Conservation (phyloP, 2,113 vertebrate species). For the Heterochromis multidens region DNA sequence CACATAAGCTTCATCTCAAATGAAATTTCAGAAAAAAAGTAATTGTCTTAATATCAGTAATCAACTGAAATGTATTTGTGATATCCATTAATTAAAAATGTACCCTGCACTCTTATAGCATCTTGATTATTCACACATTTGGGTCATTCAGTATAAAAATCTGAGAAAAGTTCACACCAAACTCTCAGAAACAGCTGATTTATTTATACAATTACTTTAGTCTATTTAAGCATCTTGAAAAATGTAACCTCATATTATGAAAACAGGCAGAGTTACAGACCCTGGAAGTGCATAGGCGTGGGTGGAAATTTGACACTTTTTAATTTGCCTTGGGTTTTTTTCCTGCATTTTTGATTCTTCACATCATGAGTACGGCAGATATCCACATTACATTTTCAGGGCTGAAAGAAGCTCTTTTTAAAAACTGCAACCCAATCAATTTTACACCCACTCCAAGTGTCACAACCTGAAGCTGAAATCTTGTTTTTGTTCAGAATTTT, state of each 20-base stretch:
- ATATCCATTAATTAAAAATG: no score
- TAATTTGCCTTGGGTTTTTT: neutral
- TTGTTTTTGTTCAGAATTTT: neutral
- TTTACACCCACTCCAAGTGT: neutral
- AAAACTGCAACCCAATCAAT: neutral
- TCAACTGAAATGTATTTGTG: no score
- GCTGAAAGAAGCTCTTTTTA: neutral
- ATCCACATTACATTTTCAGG: no score
- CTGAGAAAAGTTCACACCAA: no score
- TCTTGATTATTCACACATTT: no score
- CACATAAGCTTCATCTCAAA: no score
- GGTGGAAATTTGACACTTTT: accelerated
- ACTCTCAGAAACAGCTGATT: no score
- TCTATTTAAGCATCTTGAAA: neutral
- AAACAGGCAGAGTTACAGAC: neutral
- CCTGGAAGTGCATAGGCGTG: neutral
- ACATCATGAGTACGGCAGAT: neutral
- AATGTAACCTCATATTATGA: accelerated
- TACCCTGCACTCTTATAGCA: no score
- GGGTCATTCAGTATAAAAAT: no score
- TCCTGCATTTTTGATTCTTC: accelerated
- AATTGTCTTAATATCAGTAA: no score
- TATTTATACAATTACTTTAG: neutral
- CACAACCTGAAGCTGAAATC: neutral
- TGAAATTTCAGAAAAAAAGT: no score